phyloP scores from a whole-genome alignment of 2,888 invertebrate genomes.

The Ormyrus thymus region DNA sequence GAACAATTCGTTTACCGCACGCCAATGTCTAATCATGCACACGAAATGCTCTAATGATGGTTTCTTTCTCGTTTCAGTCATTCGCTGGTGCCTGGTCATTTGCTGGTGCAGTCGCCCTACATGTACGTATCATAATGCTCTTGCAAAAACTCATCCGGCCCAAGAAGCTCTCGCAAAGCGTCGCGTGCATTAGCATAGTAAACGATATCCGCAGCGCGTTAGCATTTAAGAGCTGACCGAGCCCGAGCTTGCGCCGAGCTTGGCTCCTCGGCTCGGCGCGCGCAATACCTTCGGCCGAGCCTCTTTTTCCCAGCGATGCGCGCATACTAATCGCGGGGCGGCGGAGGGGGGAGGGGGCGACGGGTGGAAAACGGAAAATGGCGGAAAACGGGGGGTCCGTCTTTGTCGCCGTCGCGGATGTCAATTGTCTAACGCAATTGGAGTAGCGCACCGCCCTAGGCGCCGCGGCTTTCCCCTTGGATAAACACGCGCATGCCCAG shows the following conservation, averaged over 20 bases:
- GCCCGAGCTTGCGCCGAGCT: slow-evolving; percentile 34
- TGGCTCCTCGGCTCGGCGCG: background rate
- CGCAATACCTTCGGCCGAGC: slow-evolving; percentile 24
- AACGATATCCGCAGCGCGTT: slow-evolving; percentile 39
- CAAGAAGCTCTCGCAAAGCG: slow-evolving; percentile 16
- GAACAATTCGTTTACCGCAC: too few species aligned
- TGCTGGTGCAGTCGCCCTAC: slow-evolving; percentile 55
- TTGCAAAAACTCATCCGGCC: slow-evolving; percentile 4
- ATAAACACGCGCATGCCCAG: slow-evolving; percentile 57
- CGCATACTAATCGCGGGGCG: background rate
- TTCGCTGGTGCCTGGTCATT: slow-evolving; percentile 54
- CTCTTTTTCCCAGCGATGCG: background rate
- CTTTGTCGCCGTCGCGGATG: slow-evolving; percentile 42
- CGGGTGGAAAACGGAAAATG: slow-evolving; percentile 50
- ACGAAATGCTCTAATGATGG: slow-evolving; percentile 4
- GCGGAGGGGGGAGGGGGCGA: background rate
- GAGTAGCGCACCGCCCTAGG: slow-evolving; percentile 54
- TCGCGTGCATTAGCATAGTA: slow-evolving; percentile 42
- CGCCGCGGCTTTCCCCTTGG: slow-evolving; percentile 53
- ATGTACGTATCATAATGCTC: slow-evolving; percentile 45
- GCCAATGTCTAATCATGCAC: too few species aligned
- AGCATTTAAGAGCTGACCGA: slow-evolving; percentile 36
- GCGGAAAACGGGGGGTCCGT: slow-evolving; percentile 36
- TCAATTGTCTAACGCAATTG: slow-evolving; percentile 57
- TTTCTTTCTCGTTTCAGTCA: slow-evolving; percentile 55